Percentiles rank a stretch among this genome's conserved stretches.
These are phyloP conservation scores for Siniperca knerii DNA, from an alignment of 2,113 vertebrate species.

Conservation along the genomic window DNA sequence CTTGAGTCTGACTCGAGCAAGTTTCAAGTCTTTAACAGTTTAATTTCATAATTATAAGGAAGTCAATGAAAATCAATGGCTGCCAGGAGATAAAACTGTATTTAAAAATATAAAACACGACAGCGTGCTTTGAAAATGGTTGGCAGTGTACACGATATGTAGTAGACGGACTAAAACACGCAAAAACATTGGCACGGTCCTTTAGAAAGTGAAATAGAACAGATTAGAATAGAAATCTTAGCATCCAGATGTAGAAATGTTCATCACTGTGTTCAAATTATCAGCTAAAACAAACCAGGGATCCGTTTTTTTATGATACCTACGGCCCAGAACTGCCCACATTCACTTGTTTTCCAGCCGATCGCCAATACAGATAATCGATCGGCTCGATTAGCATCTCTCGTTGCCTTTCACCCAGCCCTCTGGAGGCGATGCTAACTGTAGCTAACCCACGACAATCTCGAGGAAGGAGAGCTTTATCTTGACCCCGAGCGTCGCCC, in stretches of 20 bases:
- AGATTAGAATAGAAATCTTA: background rate
- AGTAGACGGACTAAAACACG: background rate
- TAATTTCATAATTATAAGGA: background rate
- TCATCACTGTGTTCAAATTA: background rate
- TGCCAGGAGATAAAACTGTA: background rate
- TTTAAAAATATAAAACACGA: background rate
- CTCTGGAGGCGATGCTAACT: slow-evolving; percentile 47
- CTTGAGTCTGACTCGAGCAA: no score
- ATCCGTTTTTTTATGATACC: background rate
- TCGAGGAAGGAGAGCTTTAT: slow-evolving; percentile 58
- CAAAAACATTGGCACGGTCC: background rate
- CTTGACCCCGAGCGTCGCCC: background rate
- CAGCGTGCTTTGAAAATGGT: background rate
- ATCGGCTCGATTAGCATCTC: slow-evolving; percentile 14
- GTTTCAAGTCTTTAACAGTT: background rate
- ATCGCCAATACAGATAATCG: background rate
- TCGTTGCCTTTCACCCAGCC: slow-evolving; percentile 32
- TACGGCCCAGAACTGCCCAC: slow-evolving; percentile 6
- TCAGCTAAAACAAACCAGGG: slow-evolving; percentile 18
- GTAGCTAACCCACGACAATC: slow-evolving; percentile 71
- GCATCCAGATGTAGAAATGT: background rate
- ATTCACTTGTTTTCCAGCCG: background rate
- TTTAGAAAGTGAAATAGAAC: background rate
- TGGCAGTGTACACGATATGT: rapidly evolving
- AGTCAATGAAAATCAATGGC: background rate